A percentile compares a stretch with the other conserved stretches of the same genome.
phyloP scores from a whole-genome alignment of 2,797 vertebrate genomes.

The Sebastolobus altivelis region DNA sequence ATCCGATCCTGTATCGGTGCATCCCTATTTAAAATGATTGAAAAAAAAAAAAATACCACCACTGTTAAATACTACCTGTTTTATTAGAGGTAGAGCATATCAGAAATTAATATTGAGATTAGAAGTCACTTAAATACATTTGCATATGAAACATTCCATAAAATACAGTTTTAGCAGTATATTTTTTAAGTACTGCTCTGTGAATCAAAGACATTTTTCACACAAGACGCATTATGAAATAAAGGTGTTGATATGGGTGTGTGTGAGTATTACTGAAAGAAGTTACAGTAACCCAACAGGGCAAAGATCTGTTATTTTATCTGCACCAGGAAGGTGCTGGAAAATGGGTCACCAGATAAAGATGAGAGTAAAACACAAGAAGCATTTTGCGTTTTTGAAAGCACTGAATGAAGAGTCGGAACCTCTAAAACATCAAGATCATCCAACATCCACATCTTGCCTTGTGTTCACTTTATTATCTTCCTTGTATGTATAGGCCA shows the following conservation, averaged over 20 bases:
- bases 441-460: too few relatives aligned
- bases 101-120: neutral
- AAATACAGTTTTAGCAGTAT: neutral
- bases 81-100: neutral
- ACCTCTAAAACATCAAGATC: too few relatives aligned
- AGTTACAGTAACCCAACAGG: slow-evolving; percentile 12
- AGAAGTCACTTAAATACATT: neutral
- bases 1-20: too few relatives aligned
- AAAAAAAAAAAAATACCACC: neutral
- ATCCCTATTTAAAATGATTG: too few relatives aligned
- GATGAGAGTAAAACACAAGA: neutral
- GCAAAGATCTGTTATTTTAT: slow-evolving; percentile 55
- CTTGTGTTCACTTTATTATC: neutral
- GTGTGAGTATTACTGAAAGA: neutral
- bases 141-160: neutral
- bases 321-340: slow-evolving; percentile 17
- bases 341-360: slow-evolving; percentile 33
- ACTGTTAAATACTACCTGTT: neutral
- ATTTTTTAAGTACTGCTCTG: neutral
- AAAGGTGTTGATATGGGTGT: neutral
- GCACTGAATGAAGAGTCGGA: too few relatives aligned
- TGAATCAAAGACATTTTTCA: neutral
- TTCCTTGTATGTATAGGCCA: neutral
- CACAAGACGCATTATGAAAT: neutral
- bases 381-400: too few relatives aligned